A percentile compares a stretch with the other conserved stretches of the same genome.
phyloP scores from a whole-genome alignment of 1,140 invertebrate genomes.

The Acromyrmex charruanus region DNA sequence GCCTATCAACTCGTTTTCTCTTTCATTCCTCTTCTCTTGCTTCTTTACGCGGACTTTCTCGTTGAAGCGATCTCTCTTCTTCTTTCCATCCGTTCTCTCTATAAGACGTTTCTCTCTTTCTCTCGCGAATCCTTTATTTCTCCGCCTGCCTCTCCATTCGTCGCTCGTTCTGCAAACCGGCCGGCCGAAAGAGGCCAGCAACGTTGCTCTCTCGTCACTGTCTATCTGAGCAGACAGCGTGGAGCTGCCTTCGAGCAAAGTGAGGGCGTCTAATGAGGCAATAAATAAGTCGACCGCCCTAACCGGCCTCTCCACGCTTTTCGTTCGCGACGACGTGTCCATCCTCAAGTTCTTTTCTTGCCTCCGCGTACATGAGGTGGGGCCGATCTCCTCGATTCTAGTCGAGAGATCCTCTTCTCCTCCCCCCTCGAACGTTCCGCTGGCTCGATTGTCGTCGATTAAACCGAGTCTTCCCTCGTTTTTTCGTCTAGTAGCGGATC shows the following conservation, averaged over 20 bases:
- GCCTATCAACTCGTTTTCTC: constrained; percentile 68
- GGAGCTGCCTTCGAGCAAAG: constrained; percentile 85
- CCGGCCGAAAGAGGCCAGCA: constrained; percentile 64
- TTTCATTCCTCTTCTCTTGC: constrained; percentile 52
- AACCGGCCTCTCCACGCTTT: constrained; percentile 86
- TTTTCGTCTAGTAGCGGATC: constrained; percentile 51
- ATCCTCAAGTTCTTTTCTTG: constrained; percentile 75
- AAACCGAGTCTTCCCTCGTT: constrained; percentile 35
- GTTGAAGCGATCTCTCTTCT: constrained; percentile 62
- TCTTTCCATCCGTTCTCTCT: constrained; percentile 53
- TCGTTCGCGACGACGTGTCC: constrained; percentile 83
- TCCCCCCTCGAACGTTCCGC: neutral
- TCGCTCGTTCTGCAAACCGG: constrained; percentile 58
- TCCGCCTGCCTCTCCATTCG: constrained; percentile 12
- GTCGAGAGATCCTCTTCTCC: neutral
- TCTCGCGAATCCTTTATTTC: constrained; percentile 54
- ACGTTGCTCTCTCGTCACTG: constrained; percentile 84
- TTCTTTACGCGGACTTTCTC: constrained; percentile 69
- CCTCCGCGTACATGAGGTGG: constrained; percentile 63
- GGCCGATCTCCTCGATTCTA: constrained; percentile 49
- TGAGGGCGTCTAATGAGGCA: constrained; percentile 87
- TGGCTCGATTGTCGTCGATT: constrained; percentile 56
- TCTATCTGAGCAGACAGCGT: constrained; percentile 87
- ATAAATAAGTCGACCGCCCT: constrained; percentile 86
- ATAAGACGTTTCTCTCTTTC: constrained; percentile 54